Evolutionary conservation across 2,888 invertebrate genomes (phyloP), one percentile per base, ranked within the genome.

Genomic region (Synergus gifuensis): DNA sequence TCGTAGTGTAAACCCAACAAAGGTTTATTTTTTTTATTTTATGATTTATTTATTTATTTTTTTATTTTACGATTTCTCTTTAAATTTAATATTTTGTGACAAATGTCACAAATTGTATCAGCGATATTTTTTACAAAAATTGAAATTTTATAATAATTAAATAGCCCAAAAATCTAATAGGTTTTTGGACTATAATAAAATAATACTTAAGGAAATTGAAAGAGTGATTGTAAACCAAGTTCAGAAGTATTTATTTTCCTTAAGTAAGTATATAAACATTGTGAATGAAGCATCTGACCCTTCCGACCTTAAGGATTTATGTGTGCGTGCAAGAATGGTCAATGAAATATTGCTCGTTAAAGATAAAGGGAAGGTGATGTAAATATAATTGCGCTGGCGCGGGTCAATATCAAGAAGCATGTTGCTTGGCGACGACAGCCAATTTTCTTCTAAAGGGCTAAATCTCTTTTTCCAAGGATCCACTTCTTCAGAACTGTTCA

Each of bases 331-430:
- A 40, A 58, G 36, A 22, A 62, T 60, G 36, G 28, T 12, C 3
- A 69, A 58, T 76, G 42, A 73, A 79, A 62, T 64, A 64, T 77
- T 73, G 46, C 58, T 66, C 0, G 28, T 28, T 28, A 14, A 62
- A 66, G 40, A 60, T 62, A 78, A 84, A 87, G 84, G 84, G 85
- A 79, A 79, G 78, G 76, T 80, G 60, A 4, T 84, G 87, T 87
- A 83, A 87, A 86, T 85, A 86, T 88, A 88, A 90, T 90, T 90
- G 90, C 90, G 91, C 90, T 88, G 87, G 90, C 89, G 89, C 90
- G 88, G 89, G 91, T 92, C 91, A 90, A 91, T 91, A 87, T 90
- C 89, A 88, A 83, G 83, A 84, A 80, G 77, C 84, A 86, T 86
- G 88, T 88, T 88, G 88, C 90, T 85, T 86, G 88, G 88, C 88